Conservation (phyloP, 2,888 invertebrate species). For the Megaustenia siamemsis region DNA sequence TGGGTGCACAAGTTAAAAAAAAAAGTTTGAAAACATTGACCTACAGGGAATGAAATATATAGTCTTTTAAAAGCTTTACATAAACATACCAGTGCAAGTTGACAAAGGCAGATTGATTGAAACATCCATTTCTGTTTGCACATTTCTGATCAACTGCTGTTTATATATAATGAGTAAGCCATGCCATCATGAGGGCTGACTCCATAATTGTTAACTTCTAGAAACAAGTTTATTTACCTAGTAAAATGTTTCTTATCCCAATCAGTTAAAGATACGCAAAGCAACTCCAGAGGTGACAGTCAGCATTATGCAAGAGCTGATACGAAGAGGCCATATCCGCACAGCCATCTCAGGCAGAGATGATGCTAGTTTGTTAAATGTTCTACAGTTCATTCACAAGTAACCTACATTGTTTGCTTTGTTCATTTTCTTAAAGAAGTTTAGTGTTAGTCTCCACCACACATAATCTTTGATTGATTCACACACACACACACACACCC, state of each 20-base stretch:
- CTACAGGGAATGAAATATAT: too few relatives aligned
- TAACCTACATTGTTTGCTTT: neutral
- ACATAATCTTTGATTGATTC: neutral
- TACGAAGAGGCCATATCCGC: conserved; percentile 88
- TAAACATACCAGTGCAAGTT: too few relatives aligned
- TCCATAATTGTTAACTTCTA: neutral
- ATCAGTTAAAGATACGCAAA: conserved; percentile 56
- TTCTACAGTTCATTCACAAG: conserved; percentile 46
- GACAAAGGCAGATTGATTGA: too few relatives aligned
- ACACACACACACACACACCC: too few relatives aligned
- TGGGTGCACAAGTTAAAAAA: too few relatives aligned
- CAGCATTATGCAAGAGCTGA: conserved; percentile 90
- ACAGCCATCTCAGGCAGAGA: conserved; percentile 87
- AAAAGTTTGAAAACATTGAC: too few relatives aligned
- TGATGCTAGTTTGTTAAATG: conserved; percentile 17
- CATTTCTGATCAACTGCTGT: too few relatives aligned
- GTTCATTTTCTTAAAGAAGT: too few relatives aligned
- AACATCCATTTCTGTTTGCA: too few relatives aligned
- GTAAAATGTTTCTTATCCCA: neutral
- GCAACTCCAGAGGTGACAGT: conserved; percentile 88
- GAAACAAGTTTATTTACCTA: neutral
- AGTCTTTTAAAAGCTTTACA: too few relatives aligned
- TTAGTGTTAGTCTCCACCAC: neutral
- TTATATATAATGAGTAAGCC: too few relatives aligned
- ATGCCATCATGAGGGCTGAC: too few relatives aligned